Evolutionary conservation across 2,888 invertebrate genomes (phyloP), one percentile per base, ranked within the genome.

Genomic region (Xestia rhomboidea): DNA sequence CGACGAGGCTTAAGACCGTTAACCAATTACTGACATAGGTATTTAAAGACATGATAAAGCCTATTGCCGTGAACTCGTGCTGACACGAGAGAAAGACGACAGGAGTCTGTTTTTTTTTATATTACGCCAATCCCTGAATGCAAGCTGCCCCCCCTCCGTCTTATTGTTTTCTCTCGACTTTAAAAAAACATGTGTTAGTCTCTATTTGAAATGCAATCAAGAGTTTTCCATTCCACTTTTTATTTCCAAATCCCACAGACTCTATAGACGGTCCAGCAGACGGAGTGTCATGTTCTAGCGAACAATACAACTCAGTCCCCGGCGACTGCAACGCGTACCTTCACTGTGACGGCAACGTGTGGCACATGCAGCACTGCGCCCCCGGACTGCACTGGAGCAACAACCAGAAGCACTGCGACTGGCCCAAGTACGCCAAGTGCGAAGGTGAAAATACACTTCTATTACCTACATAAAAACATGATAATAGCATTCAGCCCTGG

Each of bases 301-400:
- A 95, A 76, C 93, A 97, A 24, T 97, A 97, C 88, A 93, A 95
- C 51, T 94, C 97, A 0, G 98, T 98, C 83, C 94, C 97, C 0
- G 94, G 93, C 4, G 98, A 98, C 90, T 99, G 99, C 90, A 98
- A 97, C 86, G 97, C 98, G 0, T 99, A 98, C 92, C 97, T 98
- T 81, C 97, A 98, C 80, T 99, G 99, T 90, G 97, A 98, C 41
- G 97, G 97, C 24, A 98, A 97, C 5, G 97, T 97, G 77, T 94
- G 98, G 91, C 97, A 96, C 6, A 97, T 97, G 82, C 98, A 98
- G 88, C 97, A 97, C 83, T 99, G 99, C 91, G 98, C 98, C 0
- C 98, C 98, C 0, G 98, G 98, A 15, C 93, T 99, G n/a, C 98
- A 98, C 92, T 99, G 98, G 98, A 98, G 98, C 91, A 95, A 96